These are phyloP conservation scores for Lerista edwardsae DNA, from an alignment of 2,797 vertebrate genomes.

Conservation along the genomic window DNA sequence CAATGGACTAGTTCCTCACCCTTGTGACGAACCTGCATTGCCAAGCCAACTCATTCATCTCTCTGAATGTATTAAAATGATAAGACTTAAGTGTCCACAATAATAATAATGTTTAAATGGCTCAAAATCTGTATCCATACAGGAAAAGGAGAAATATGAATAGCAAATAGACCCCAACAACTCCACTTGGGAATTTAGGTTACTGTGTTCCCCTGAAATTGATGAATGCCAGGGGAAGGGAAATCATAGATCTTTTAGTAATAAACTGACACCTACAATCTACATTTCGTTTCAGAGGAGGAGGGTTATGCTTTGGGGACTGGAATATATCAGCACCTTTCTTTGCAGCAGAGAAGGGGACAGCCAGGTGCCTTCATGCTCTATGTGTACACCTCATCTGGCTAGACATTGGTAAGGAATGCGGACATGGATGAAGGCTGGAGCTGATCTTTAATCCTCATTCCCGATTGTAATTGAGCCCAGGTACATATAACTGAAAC, in stretches of 20 bases:
- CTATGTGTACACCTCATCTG: background rate
- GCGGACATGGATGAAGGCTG: no score
- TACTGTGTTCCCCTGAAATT: background rate
- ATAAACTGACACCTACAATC: background rate
- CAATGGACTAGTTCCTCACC: background rate
- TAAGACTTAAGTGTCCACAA: background rate
- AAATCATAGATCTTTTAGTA: background rate
- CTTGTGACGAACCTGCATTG: constrained; percentile 22
- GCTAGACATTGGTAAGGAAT: background rate
- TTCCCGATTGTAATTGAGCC: no score
- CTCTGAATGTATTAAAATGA: background rate
- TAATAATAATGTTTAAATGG: background rate
- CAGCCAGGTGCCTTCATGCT: background rate
- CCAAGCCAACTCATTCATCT: constrained; percentile 41
- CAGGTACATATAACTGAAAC: no score
- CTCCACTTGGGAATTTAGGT: constrained; percentile 7
- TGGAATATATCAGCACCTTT: background rate
- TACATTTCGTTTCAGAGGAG: background rate
- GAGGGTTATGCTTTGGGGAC: background rate
- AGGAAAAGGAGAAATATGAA: background rate
- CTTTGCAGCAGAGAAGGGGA: background rate
- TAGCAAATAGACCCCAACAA: background rate
- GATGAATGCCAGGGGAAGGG: background rate
- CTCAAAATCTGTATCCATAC: background rate
- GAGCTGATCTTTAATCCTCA: no score